Evolutionary conservation across 2,797 vertebrate genomes (phyloP).

Genomic region (Gambusia yucatana): DNA sequence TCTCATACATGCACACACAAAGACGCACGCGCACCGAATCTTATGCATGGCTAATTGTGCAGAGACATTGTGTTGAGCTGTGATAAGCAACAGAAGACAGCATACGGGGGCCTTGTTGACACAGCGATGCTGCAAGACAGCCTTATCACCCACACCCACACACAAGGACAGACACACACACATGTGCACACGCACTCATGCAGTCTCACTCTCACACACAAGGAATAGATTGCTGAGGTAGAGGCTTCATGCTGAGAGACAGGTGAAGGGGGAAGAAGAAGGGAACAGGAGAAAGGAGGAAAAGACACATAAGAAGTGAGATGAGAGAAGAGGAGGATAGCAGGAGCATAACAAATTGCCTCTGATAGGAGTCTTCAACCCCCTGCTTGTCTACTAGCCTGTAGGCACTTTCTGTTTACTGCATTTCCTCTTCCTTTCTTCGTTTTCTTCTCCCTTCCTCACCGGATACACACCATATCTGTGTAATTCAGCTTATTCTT

Average conservation of each 20-base stretch:
- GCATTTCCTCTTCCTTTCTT: constrained; percentile 48
- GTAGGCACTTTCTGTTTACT: constrained; percentile 74
- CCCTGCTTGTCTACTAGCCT: constrained; percentile 69
- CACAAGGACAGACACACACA: constrained; percentile 43
- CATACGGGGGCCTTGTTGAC: constrained; percentile 73
- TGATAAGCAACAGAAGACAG: constrained; percentile 78
- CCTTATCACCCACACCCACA: constrained; percentile 77
- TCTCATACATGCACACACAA: constrained; percentile 14
- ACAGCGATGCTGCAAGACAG: constrained; percentile 78
- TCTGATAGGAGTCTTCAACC: constrained; percentile 75
- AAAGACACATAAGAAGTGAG: constrained; percentile 63
- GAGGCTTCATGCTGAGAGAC: constrained; percentile 68
- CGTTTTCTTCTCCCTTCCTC: constrained; percentile 23
- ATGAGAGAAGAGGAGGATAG: constrained; percentile 66
- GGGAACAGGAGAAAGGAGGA: constrained; percentile 48
- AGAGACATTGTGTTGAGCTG: constrained; percentile 77
- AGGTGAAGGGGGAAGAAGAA: constrained; percentile 49
- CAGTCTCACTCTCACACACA: constrained; percentile 3
- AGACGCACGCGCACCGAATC: constrained; percentile 35
- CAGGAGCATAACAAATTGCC: constrained; percentile 76
- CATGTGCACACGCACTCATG: constrained; percentile 4
- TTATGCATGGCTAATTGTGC: constrained; percentile 77
- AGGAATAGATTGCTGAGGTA: constrained; percentile 66
- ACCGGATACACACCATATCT: constrained; percentile 11
- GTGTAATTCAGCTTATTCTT: constrained; percentile 30